Base-by-base conservation (phyloP, 2,113 vertebrate genomes). In the Narcine bancroftii region DNA sequence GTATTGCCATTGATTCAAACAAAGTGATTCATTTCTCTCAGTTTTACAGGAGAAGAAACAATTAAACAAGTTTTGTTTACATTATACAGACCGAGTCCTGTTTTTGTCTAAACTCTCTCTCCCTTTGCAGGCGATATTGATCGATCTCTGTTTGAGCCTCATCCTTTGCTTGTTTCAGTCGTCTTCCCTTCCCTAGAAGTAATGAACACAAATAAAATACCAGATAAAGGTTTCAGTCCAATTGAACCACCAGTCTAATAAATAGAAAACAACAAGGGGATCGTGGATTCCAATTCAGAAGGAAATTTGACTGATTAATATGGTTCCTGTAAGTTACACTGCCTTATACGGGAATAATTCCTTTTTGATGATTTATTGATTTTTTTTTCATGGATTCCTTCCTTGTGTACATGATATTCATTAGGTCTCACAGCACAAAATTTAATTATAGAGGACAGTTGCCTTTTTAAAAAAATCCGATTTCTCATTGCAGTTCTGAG, bases 91-190 rank as follows among this genome's bases (percentile, higher is more conserved):
- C 96, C 0, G 93, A 95, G 0, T 95, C 94, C 69, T 97, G 96
- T n/a, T 95, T 96, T 42, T 92, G 93, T 45, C 93, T 93, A 19
- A 97, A 96, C 65, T 95, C 95, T 79, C 95, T 96, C 39, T 97
- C 96, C 79, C 93, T 95, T 92, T 96, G 96, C 89, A 96, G 92
- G 36, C 95, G 93, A 93, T 96, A 97, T 50, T 95, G 96, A 83
- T 96, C 95, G 2, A 94, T 94, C 69, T 97, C 96, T 0, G 94
- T 96, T 92, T 92, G 94, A 0, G 96, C 96, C 93, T 97, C 96
- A 89, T 96, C 96, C 93, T 96, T 97, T 4, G 96, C 96, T 93
- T 97, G 96, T 69, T 93, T 96, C 71, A 96, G 60, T n/a, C 95
- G 94, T 89, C 94, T 96, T 6, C 93, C 95, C 92, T 97, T 97